Percentiles rank a stretch among this genome's conserved stretches.
Evolutionary conservation across 2,113 vertebrate species (phyloP).

Genomic region (Verasper variegatus): DNA sequence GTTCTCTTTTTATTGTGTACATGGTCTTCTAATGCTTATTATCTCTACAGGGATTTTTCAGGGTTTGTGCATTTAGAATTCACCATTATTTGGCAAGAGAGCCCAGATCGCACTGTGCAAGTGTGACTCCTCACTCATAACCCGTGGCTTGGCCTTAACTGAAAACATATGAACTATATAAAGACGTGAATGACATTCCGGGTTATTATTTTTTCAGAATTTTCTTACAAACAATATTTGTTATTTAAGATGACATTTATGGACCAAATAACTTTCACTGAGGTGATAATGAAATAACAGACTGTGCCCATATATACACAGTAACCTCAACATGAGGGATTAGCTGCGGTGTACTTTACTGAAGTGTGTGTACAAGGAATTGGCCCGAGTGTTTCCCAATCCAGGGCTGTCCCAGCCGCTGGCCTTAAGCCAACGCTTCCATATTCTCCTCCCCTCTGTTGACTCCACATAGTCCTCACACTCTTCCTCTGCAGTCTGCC

Average conservation of each 20-base stretch:
- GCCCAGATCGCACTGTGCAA: not conserved
- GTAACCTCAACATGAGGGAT: not conserved
- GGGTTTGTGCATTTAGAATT: slow-evolving; percentile 25
- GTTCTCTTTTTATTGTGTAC: slow-evolving; percentile 29
- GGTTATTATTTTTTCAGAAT: not conserved
- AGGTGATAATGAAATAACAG: not conserved
- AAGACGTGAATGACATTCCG: too few species aligned
- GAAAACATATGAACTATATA: too few species aligned
- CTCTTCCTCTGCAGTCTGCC: slow-evolving; percentile 23
- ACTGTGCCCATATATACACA: not conserved
- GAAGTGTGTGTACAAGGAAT: slow-evolving; percentile 26
- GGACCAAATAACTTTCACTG: not conserved
- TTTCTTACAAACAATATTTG: not conserved
- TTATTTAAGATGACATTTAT: not conserved
- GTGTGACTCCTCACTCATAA: not conserved
- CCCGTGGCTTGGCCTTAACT: too few species aligned
- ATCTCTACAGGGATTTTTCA: slow-evolving; percentile 33
- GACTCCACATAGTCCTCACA: slow-evolving; percentile 15
- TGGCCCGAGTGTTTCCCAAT: slow-evolving; percentile 59
- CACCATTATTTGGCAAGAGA: slow-evolving; percentile 31
- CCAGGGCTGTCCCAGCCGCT: slow-evolving; percentile 54
- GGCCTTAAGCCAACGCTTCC: slow-evolving; percentile 50
- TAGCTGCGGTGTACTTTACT: slow-evolving; percentile 17
- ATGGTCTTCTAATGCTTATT: slow-evolving; percentile 21
- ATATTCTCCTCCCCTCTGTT: slow-evolving; percentile 49